Evolutionary conservation across 2,797 vertebrate species (phyloP).

Genomic region (Tachyglossus aculeatus): DNA sequence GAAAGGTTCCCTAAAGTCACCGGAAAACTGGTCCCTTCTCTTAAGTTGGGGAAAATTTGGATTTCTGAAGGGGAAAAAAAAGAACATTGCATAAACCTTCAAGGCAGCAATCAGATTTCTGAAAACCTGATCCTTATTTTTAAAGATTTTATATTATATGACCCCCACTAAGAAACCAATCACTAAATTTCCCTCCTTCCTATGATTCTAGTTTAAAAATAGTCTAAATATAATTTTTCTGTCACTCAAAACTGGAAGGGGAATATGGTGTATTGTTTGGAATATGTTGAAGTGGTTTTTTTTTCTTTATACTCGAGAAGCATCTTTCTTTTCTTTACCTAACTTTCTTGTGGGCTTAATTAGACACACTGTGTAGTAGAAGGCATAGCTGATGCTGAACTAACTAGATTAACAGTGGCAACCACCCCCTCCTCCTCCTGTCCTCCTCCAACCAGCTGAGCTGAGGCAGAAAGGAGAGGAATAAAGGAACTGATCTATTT

Average conservation of each 20-base stretch:
- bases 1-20: no score
- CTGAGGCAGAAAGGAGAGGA: no score
- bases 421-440: no score
- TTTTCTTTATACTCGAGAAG: conserved; percentile 26
- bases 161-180: conserved; percentile 55
- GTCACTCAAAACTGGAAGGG: conserved; percentile 54
- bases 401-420: neutral
- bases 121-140: conserved; percentile 24
- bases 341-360: neutral
- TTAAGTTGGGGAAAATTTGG: neutral
- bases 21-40: neutral
- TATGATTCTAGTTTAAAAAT: conserved; percentile 57
- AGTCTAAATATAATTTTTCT: conserved; percentile 44
- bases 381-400: neutral
- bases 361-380: neutral
- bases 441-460: no score
- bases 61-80: neutral
- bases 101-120: conserved; percentile 28
- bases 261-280: conserved; percentile 37
- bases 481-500: no score
- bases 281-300: conserved; percentile 38
- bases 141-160: conserved; percentile 51
- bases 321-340: conserved; percentile 14
- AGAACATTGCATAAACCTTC: no score
- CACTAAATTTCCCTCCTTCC: conserved; percentile 45